Evolutionary conservation across 64 coral and sea anemone species (phyloP).

Genomic region (Montipora cactus): DNA sequence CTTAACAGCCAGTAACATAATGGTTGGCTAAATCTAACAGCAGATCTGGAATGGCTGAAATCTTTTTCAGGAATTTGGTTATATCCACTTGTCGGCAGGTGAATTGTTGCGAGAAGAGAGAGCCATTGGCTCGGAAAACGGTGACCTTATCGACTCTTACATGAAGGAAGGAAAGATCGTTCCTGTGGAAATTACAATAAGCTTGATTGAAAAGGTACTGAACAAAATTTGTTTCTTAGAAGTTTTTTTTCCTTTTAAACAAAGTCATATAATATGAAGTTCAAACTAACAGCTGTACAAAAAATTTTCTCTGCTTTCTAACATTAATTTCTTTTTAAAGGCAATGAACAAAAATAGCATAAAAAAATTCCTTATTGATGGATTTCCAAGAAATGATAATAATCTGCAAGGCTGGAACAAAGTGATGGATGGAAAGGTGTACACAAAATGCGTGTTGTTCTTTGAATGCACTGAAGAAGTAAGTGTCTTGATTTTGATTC

Average conservation of each 20-base stretch:
- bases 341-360: constrained; percentile 82
- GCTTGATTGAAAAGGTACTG: constrained; percentile 92
- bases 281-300: no score
- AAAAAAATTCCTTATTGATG: constrained; percentile 97
- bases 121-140: constrained; percentile 94
- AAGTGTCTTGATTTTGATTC: not conserved
- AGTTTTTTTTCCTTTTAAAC: no score
- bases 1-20: no score
- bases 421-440: constrained; percentile 81
- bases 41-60: not conserved
- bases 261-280: no score
- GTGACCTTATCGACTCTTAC: constrained; percentile 90
- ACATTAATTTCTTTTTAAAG: constrained; percentile 8
- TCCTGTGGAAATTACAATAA: constrained; percentile 97
- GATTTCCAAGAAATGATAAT: constrained; percentile 99
- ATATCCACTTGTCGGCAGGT: constrained; percentile 94
- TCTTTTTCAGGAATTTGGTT: constrained; percentile 84
- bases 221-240: no score
- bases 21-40: no score
- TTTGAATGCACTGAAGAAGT: constrained; percentile 98
- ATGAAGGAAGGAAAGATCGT: constrained; percentile 98
- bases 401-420: constrained; percentile 89
- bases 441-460: constrained; percentile 86
- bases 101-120: constrained; percentile 90
- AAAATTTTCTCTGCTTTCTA: no score